Evolutionary conservation across 2,888 invertebrate genomes (phyloP).

Genomic region (Lacanobia wlatinum): DNA sequence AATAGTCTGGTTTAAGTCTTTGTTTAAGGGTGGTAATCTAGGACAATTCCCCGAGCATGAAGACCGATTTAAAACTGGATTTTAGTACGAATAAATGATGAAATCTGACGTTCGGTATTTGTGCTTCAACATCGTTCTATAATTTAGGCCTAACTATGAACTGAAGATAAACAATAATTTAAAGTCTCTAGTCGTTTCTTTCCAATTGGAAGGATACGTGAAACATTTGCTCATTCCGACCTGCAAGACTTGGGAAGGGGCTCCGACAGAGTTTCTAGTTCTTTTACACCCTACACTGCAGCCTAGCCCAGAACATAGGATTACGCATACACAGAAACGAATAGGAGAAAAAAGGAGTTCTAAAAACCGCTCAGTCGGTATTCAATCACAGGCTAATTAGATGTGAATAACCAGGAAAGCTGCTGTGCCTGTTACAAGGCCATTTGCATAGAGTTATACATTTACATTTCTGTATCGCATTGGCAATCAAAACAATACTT

Average conservation of each 20-base stretch:
- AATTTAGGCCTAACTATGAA: neutral
- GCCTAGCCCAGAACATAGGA: neutral
- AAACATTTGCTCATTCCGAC: neutral
- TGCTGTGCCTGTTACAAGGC: slow-evolving; percentile 9
- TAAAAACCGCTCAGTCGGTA: neutral
- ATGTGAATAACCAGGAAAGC: neutral
- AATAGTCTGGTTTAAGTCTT: neutral
- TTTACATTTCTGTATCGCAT: slow-evolving; percentile 6
- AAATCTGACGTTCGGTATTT: slow-evolving; percentile 1
- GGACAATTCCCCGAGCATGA: neutral
- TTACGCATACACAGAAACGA: neutral
- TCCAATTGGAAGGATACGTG: neutral
- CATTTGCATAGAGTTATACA: neutral
- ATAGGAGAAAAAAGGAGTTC: neutral
- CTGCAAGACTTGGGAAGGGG: neutral
- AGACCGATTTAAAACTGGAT: neutral
- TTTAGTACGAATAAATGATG: slow-evolving; percentile 1
- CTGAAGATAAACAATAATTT: neutral
- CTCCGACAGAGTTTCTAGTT: neutral
- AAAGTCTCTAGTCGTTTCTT: neutral
- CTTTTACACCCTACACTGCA: neutral
- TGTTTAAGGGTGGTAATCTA: neutral
- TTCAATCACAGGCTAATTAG: slow-evolving; percentile 3
- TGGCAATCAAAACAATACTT: slow-evolving; percentile 10
- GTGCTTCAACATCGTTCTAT: neutral